Evolutionary conservation across 2,888 invertebrate genomes (phyloP).

Genomic region (Hydroisotoma schaefferi): DNA sequence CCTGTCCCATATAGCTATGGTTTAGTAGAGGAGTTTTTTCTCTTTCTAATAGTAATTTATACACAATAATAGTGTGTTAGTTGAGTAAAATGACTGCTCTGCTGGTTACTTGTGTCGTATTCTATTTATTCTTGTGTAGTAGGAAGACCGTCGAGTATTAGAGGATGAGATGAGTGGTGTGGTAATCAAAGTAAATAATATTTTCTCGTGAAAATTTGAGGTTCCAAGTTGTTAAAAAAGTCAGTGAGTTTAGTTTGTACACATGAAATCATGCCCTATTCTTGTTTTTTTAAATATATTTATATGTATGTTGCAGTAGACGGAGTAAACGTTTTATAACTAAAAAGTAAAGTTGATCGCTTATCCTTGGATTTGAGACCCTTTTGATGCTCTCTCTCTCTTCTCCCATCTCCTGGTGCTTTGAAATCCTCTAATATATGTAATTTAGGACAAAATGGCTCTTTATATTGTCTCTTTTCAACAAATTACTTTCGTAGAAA

Average conservation of each 20-base stretch:
- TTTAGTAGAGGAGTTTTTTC: too few relatives aligned
- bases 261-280: constrained; percentile 2
- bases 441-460: constrained; percentile 27
- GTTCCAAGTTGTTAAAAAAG: constrained; percentile 3
- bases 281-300: too few relatives aligned
- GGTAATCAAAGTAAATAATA: background rate
- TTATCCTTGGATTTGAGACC: background rate
- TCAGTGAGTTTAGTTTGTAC: background rate
- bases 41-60: too few relatives aligned
- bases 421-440: constrained; percentile 8
- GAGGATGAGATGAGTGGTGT: background rate
- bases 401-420: background rate
- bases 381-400: constrained; percentile 1
- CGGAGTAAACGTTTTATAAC: too few relatives aligned
- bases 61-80: too few relatives aligned
- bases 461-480: constrained; percentile 30
- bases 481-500: constrained; percentile 41
- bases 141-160: too few relatives aligned
- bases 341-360: too few relatives aligned
- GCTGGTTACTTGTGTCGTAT: too few relatives aligned
- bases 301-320: too few relatives aligned
- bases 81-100: too few relatives aligned
- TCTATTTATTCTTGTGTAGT: too few relatives aligned
- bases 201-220: background rate
- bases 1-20: too few relatives aligned